These are phyloP conservation scores for Mungos mungo DNA, from an alignment of 2,113 vertebrate genomes.

Conservation along the genomic window DNA sequence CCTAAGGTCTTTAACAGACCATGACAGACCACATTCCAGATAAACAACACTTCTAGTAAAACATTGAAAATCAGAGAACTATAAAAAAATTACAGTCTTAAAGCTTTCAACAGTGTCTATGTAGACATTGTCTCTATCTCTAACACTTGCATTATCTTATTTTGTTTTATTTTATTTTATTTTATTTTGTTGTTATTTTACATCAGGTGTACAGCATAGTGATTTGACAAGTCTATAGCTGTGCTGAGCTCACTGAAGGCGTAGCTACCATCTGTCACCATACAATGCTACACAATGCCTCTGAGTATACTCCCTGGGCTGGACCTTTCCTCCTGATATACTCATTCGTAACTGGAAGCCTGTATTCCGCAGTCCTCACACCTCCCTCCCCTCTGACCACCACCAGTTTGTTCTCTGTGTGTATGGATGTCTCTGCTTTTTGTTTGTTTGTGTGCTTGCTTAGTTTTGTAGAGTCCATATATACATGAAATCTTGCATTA, in stretches of 20 bases:
- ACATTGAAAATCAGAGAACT: not conserved
- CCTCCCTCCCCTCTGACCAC: not conserved
- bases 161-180: not conserved
- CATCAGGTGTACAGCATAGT: not conserved
- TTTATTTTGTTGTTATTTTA: not conserved
- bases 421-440: not conserved
- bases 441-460: not conserved
- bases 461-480: not conserved
- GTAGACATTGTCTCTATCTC: not conserved
- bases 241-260: not conserved
- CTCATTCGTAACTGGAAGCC: not conserved
- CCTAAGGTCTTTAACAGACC: not conserved
- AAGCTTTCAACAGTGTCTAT: not conserved
- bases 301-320: not conserved
- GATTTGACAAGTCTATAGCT: not conserved
- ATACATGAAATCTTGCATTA: not conserved
- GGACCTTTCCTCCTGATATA: not conserved
- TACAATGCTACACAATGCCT: not conserved
- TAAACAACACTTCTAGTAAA: not conserved
- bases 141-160: not conserved
- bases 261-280: not conserved
- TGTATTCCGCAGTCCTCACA: not conserved
- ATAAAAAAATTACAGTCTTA: not conserved
- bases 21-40: not conserved
- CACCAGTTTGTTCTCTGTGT: not conserved